Conservation (phyloP, 1,140 invertebrate species). For the Ostrea edulis region DNA sequence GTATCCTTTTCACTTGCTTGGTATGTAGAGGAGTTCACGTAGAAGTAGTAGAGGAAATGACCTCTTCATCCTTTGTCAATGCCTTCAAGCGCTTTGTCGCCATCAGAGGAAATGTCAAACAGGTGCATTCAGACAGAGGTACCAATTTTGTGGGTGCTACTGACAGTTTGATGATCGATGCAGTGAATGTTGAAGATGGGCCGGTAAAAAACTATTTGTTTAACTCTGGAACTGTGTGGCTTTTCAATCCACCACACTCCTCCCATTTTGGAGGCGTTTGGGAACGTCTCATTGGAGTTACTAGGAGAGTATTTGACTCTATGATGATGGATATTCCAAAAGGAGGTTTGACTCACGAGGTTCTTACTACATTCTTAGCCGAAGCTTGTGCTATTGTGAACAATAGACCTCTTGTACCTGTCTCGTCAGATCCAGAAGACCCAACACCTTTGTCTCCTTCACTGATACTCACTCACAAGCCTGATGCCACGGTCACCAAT, state of each 20-base stretch:
- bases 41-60: slow-evolving; percentile 58
- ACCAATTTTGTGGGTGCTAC: slow-evolving; percentile 57
- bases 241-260: slow-evolving; percentile 52
- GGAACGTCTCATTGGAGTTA: slow-evolving; percentile 51
- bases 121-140: slow-evolving; percentile 52
- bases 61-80: too few relatives aligned
- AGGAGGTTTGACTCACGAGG: slow-evolving; percentile 43
- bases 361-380: slow-evolving; percentile 45
- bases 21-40: slow-evolving; percentile 51
- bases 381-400: too few relatives aligned
- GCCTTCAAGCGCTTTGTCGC: slow-evolving; percentile 50
- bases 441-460: slow-evolving; percentile 45
- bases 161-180: neutral
- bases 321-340: slow-evolving; percentile 15
- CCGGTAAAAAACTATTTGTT: slow-evolving; percentile 34
- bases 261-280: slow-evolving; percentile 55
- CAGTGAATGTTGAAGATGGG: slow-evolving; percentile 32
- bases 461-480: slow-evolving; percentile 50
- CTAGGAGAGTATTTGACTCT: slow-evolving; percentile 38
- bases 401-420: slow-evolving; percentile 44
- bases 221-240: neutral
- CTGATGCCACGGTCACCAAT: neutral
- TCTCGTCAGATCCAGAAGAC: slow-evolving; percentile 42
- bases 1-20: slow-evolving; percentile 57
- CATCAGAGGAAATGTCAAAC: slow-evolving; percentile 36